These are phyloP conservation scores for Gouania willdenowi DNA, from an alignment of 2,797 vertebrate genomes.

Conservation along the genomic window DNA sequence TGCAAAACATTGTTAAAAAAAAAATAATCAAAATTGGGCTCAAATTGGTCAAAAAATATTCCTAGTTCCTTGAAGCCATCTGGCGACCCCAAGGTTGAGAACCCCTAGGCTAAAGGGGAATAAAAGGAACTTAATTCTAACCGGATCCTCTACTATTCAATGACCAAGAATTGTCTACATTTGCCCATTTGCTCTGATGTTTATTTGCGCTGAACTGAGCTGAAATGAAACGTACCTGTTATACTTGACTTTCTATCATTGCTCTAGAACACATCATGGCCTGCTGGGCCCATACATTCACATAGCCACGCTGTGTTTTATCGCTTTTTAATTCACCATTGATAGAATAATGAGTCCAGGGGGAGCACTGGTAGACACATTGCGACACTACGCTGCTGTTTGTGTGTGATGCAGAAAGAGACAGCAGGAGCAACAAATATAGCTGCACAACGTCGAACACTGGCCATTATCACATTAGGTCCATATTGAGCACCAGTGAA, in stretches of 20 bases:
- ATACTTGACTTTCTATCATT: conserved; percentile 50
- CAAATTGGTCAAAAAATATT: no score
- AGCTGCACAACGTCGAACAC: neutral
- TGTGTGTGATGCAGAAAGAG: neutral
- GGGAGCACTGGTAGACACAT: conserved; percentile 12
- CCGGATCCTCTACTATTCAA: no score
- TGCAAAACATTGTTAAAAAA: no score
- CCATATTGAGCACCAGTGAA: conserved; percentile 15
- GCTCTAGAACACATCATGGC: conserved; percentile 25
- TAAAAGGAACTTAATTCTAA: no score
- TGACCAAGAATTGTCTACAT: no score
- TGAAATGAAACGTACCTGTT: conserved; percentile 37
- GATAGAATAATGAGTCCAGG: conserved; percentile 28
- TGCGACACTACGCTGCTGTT: neutral
- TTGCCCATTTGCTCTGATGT: no score
- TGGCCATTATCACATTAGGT: conserved; percentile 18
- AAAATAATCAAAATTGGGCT: no score
- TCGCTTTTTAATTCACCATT: conserved; percentile 18
- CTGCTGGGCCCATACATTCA: conserved; percentile 19
- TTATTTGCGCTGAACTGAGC: neutral
- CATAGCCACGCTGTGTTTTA: conserved; percentile 11
- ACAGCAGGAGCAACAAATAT: neutral
- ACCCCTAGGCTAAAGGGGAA: no score
- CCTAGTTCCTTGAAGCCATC: no score
- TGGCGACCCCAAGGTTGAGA: no score